Percentiles rank a stretch among this genome's conserved stretches.
These are phyloP conservation scores for Aphidius gifuensis DNA, from an alignment of 1,140 invertebrate species.

Conservation along the genomic window DNA sequence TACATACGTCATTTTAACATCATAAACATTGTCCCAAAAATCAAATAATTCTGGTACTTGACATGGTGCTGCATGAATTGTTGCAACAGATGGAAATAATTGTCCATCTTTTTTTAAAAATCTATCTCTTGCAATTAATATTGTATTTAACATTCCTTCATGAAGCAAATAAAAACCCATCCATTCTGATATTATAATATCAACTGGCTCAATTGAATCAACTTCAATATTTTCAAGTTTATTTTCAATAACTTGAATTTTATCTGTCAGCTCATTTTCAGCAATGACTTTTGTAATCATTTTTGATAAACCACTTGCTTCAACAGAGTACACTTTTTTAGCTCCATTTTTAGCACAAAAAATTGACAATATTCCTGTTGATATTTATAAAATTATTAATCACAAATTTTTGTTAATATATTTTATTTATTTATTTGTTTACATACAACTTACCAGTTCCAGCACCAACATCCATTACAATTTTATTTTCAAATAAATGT, in stretches of 20 bases:
- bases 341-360: slow-evolving; percentile 94
- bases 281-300: slow-evolving; percentile 77
- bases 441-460: slow-evolving; percentile 62
- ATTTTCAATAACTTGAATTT: slow-evolving; percentile 67
- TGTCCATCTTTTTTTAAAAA: slow-evolving; percentile 72
- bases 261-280: slow-evolving; percentile 65
- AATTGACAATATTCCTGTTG: slow-evolving; percentile 86
- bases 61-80: slow-evolving; percentile 59
- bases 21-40: slow-evolving; percentile 93
- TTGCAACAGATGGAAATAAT: slow-evolving; percentile 56
- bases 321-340: slow-evolving; percentile 84
- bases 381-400: slow-evolving; percentile 18
- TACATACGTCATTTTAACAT: slow-evolving; percentile 88
- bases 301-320: slow-evolving; percentile 83
- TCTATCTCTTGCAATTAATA: slow-evolving; percentile 86
- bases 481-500: slow-evolving; percentile 67
- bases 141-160: slow-evolving; percentile 95
- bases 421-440: not conserved
- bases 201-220: slow-evolving; percentile 73
- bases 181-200: slow-evolving; percentile 98
- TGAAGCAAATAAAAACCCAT: slow-evolving; percentile 99
- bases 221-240: slow-evolving; percentile 82
- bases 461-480: slow-evolving; percentile 90
- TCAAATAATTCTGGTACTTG: slow-evolving; percentile 65
- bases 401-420: slow-evolving; percentile 17